Conservation (phyloP, 2,797 vertebrate genomes). For the Lagocephalus sceleratus region DNA sequence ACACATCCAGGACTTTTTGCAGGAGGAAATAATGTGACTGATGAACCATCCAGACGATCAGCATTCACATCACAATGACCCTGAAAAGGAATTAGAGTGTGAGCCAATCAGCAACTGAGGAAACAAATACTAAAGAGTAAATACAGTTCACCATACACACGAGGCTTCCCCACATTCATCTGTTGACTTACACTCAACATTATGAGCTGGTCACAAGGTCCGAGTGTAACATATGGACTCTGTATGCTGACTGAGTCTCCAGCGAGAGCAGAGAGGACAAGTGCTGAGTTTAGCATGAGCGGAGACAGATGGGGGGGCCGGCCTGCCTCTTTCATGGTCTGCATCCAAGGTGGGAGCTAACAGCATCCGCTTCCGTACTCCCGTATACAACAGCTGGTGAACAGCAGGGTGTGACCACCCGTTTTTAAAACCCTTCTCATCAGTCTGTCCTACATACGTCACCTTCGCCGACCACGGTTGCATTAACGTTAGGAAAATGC, state of each 20-base stretch:
- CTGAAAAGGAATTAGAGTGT: too few species aligned
- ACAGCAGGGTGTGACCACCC: constrained; percentile 8
- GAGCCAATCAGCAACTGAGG: background rate
- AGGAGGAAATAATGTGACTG: too few species aligned
- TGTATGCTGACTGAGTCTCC: constrained; percentile 40
- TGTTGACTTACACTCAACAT: constrained; percentile 19
- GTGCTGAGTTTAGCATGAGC: constrained; percentile 41
- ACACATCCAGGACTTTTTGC: too few species aligned
- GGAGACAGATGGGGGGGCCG: constrained; percentile 51
- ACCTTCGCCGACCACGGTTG: constrained; percentile 6
- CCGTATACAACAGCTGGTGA: constrained; percentile 17
- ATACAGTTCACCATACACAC: constrained; percentile 11
- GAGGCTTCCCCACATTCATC: constrained; percentile 16
- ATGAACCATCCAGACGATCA: too few species aligned
- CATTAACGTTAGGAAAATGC: constrained; percentile 30
- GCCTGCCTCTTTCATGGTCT: constrained; percentile 54
- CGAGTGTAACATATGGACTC: constrained; percentile 48
- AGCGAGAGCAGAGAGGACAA: constrained; percentile 42
- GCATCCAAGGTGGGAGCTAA: constrained; percentile 40
- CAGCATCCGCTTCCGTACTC: constrained; percentile 12
- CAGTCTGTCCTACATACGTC: constrained; percentile 2
- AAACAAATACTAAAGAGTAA: background rate
- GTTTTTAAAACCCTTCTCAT: constrained; percentile 12
- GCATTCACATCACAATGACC: too few species aligned
- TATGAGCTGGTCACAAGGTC: constrained; percentile 16